Base-by-base conservation (phyloP, 2,113 vertebrate species). In the Percina caprodes region DNA sequence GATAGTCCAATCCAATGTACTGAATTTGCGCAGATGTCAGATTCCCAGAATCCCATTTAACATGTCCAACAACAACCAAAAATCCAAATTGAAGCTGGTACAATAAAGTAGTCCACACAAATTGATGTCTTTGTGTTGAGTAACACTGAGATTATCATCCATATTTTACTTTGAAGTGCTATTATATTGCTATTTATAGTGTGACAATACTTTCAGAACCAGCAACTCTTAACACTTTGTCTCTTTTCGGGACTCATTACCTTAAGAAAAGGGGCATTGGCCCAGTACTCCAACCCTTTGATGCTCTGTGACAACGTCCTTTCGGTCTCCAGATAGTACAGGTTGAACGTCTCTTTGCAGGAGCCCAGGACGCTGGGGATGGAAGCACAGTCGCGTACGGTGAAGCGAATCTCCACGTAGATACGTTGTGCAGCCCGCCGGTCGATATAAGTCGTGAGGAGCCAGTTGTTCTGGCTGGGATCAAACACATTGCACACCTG, bases 401-500 rank as follows among this genome's bases (percentile, higher is more conserved):
- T 99, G 94, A 99, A 99, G 84, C 98, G 97, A 95, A 99, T 99
- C 95, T 99, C 98, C 26, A 97, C 95, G 66, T 99, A 99, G 93
- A 99, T 96, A 26, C 98, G 97, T 26, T 98, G 98, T 3, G 98
- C 98, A 0, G 96, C 97, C 0, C 96, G 94, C 5, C 98, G 95
- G 91, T 98, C 96, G 76, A 99, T 96, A 94, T 99, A 98, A 0
- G 97, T 99, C 45, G 98, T 99, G 79, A 98, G 97, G 23, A 99
- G 96, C 98, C 98, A 99, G 94, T 99, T 99, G 95, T 99, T 99
- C 94, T 99, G 98, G 92, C 97, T 99, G 90, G 98, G 97, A 88
- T 99, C 98, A 58, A 99, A 99, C 87, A 99, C 98, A 0, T 99
- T 99, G 95, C 98, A 99, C 91, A 99, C 98, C 94, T 99, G 98